phyloP scores from a whole-genome alignment of 1,140 invertebrate species.

The Cheumatopsyche charites region DNA sequence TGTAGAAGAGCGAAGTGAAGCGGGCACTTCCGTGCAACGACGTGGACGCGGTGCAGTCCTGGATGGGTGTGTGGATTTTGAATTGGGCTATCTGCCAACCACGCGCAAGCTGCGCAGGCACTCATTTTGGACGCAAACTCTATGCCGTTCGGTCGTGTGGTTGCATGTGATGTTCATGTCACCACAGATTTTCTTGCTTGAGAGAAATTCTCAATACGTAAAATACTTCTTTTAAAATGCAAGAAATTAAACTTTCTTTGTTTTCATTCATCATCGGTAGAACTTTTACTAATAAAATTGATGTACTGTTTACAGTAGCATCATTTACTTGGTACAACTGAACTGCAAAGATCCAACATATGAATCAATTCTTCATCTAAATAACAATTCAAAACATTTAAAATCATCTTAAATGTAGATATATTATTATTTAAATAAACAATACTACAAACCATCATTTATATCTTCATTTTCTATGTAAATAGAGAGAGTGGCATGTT shows the following conservation, averaged over 20 bases:
- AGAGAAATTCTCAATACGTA: conserved; percentile 37
- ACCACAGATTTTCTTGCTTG: conserved; percentile 39
- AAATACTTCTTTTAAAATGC: conserved; percentile 36
- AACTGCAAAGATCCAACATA: conserved; percentile 43
- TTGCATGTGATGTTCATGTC: no score
- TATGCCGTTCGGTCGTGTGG: no score
- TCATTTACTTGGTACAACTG: conserved; percentile 18
- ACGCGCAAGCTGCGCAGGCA: no score
- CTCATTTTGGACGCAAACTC: no score
- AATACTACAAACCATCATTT: neutral
- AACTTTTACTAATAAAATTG: conserved; percentile 22
- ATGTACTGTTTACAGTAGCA: conserved; percentile 20
- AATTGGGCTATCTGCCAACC: no score
- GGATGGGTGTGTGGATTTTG: no score
- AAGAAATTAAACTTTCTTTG: conserved; percentile 17
- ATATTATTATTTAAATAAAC: neutral
- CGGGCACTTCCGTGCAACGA: no score
- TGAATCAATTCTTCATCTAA: conserved; percentile 34
- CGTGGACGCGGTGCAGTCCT: no score
- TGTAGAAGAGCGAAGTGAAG: no score
- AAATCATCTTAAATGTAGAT: conserved; percentile 10
- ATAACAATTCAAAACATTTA: conserved; percentile 30
- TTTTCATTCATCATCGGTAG: conserved; percentile 24
- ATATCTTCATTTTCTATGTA: conserved; percentile 21
- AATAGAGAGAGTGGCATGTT: conserved; percentile 31